These are phyloP conservation scores for Datnioides undecimradiatus DNA, from an alignment of 2,113 vertebrate genomes.

Conservation along the genomic window DNA sequence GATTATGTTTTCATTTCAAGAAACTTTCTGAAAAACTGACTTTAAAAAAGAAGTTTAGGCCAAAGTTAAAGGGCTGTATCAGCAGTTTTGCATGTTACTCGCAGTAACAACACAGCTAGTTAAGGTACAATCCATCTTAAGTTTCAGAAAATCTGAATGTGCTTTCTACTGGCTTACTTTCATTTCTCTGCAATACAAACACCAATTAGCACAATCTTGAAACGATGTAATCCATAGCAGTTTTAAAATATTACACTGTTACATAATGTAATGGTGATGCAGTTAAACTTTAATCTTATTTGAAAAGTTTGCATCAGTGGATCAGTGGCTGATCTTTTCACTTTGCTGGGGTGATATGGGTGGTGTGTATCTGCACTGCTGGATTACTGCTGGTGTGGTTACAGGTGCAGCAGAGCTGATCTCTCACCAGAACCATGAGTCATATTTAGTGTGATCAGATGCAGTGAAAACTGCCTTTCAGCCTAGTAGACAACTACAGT, in stretches of 20 bases:
- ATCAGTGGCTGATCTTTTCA: background rate
- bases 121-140: background rate
- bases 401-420: background rate
- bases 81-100: background rate
- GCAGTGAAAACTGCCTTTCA: constrained; percentile 9
- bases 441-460: background rate
- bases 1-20: constrained; percentile 28
- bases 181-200: background rate
- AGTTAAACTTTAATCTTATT: background rate
- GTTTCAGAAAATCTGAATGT: background rate
- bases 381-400: no score
- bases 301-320: constrained; percentile 1
- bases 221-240: constrained; percentile 12
- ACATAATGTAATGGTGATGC: no score
- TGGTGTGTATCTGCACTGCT: no score
- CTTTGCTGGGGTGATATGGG: background rate
- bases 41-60: background rate
- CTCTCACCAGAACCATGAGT: background rate
- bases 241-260: no score
- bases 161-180: constrained; percentile 9
- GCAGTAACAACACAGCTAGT: background rate
- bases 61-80: constrained; percentile 2
- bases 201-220: background rate
- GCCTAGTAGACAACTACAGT: background rate
- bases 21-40: background rate